Percentiles rank a stretch among this genome's conserved stretches.
Evolutionary conservation across 2,888 invertebrate species (phyloP).

Genomic region (Ochlodes sylvanus): DNA sequence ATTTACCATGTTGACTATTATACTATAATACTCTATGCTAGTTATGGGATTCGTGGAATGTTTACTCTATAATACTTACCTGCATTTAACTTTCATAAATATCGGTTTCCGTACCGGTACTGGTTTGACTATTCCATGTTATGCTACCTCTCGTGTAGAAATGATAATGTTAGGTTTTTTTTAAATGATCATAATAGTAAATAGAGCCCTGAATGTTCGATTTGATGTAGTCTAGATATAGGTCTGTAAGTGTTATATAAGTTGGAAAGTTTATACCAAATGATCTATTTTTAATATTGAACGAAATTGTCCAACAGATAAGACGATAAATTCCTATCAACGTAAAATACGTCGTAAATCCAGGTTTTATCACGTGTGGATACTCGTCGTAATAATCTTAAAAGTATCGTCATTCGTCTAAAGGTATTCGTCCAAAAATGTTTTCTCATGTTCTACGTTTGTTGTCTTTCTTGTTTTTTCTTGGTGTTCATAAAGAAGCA

Average conservation of each 20-base stretch:
- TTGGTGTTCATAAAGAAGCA: no score
- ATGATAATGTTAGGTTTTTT: slow-evolving; percentile 47
- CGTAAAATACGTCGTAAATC: not conserved
- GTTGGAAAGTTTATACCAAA: slow-evolving; percentile 42
- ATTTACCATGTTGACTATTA: slow-evolving; percentile 84
- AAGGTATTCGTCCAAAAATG: no score
- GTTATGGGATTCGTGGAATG: slow-evolving; percentile 55
- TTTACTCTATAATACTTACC: slow-evolving; percentile 47
- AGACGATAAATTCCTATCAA: not conserved
- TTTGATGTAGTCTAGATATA: slow-evolving; percentile 70
- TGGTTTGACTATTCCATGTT: slow-evolving; percentile 43
- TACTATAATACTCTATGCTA: slow-evolving; percentile 60
- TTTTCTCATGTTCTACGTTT: no score
- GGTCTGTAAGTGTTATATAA: slow-evolving; percentile 74
- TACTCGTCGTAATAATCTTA: not conserved
- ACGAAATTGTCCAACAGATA: not conserved
- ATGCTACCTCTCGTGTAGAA: slow-evolving; percentile 53
- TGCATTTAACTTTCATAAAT: slow-evolving; percentile 40
- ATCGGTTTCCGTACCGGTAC: slow-evolving; percentile 14
- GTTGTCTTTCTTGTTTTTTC: no score
- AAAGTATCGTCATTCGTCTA: not conserved
- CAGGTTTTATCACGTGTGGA: no score
- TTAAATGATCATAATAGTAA: slow-evolving; percentile 45
- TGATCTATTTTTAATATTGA: slow-evolving; percentile 7
- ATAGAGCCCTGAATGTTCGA: slow-evolving; percentile 68